Evolutionary conservation across 2,888 invertebrate genomes (phyloP).

Genomic region (Priocnemis perturbator): DNA sequence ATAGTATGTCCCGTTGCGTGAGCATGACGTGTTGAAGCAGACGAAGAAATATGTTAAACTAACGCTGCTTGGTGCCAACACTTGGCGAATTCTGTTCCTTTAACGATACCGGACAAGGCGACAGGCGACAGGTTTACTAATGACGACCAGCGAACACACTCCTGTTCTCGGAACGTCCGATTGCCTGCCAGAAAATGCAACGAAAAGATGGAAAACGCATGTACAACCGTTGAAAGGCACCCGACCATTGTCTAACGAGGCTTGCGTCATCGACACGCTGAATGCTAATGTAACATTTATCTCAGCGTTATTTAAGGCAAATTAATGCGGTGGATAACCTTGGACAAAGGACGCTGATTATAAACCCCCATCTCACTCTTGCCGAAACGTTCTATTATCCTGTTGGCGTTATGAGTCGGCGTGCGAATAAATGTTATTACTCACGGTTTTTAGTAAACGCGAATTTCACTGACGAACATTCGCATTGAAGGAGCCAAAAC

Average conservation of each 20-base stretch:
- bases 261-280: constrained; percentile 43
- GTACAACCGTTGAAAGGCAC: constrained; percentile 22
- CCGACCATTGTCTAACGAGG: constrained; percentile 39
- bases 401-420: background rate
- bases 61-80: too few species aligned
- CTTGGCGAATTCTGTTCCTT: too few species aligned
- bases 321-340: constrained; percentile 47
- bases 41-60: background rate
- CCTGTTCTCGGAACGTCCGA: background rate
- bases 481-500: too few species aligned
- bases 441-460: background rate
- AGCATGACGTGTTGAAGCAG: too few species aligned
- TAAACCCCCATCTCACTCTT: constrained; percentile 12
- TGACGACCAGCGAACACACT: background rate
- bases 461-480: too few species aligned
- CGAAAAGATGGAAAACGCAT: constrained; percentile 27
- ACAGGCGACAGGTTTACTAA: constrained; percentile 1
- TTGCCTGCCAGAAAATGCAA: constrained; percentile 4
- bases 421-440: constrained; percentile 12
- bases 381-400: constrained; percentile 35
- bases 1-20: too few species aligned
- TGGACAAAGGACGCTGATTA: constrained; percentile 35
- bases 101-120: background rate
- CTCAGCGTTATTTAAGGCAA: constrained; percentile 35
- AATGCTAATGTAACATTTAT: constrained; percentile 53